Evolutionary conservation across 2,797 vertebrate species (phyloP).

Genomic region (Anguilla anguilla): DNA sequence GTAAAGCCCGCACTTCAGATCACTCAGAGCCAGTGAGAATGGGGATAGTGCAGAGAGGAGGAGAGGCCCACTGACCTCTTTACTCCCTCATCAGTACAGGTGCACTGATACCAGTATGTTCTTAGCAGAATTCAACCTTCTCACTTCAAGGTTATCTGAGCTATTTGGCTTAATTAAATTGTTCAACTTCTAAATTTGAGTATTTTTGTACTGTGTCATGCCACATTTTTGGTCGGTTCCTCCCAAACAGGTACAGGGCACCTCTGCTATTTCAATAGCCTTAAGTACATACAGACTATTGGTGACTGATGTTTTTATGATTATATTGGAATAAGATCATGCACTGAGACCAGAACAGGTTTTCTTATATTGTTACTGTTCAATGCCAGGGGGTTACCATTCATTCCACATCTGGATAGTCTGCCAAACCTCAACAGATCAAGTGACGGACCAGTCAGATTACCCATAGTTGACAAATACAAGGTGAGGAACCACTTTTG

Average conservation of each 20-base stretch:
- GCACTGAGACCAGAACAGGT: not conserved
- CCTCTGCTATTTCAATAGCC: not conserved
- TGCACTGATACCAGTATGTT: not conserved
- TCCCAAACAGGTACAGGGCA: not conserved
- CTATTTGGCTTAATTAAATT: not conserved
- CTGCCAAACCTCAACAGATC: constrained; percentile 97
- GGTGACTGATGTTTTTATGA: constrained; percentile 3
- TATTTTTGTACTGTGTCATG: not conserved
- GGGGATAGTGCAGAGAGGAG: not conserved
- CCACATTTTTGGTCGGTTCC: not conserved
- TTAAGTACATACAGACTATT: not conserved
- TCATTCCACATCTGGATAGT: constrained; percentile 96
- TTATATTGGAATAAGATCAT: not conserved
- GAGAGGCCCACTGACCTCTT: not conserved
- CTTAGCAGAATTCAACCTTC: not conserved
- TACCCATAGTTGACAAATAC: constrained; percentile 98
- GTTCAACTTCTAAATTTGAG: not conserved
- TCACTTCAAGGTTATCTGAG: not conserved
- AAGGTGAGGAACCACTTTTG: constrained; percentile 77
- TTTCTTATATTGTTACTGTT: not conserved
- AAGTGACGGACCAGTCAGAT: constrained; percentile 90
- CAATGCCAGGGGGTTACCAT: constrained; percentile 85
- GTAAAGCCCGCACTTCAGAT: constrained; percentile 53
- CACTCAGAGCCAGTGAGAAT: not conserved
- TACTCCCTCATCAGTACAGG: not conserved